Conservation (phyloP, 2,797 vertebrate genomes). For the Microctenopoma steveboyesi region DNA sequence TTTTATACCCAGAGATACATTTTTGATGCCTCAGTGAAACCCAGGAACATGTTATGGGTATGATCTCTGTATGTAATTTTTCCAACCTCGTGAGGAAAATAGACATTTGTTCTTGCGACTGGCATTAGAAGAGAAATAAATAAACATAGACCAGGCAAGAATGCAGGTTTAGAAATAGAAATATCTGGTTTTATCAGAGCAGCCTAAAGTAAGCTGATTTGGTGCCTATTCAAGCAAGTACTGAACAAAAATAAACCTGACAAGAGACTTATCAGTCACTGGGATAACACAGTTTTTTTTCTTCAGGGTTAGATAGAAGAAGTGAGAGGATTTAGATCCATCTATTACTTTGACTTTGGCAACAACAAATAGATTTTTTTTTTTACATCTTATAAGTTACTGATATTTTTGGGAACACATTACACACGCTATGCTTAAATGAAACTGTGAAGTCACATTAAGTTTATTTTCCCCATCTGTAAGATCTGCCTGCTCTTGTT, state of each 20-base stretch:
- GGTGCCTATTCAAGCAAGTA: too few relatives aligned
- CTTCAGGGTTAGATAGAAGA: constrained; percentile 1
- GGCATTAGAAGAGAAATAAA: not conserved
- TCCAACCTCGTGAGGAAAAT: not conserved
- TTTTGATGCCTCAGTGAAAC: constrained; percentile 22
- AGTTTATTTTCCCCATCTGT: not conserved
- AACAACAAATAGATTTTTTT: not conserved
- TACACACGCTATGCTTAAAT: not conserved
- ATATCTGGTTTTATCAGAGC: not conserved
- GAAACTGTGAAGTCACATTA: not conserved
- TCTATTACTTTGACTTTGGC: not conserved
- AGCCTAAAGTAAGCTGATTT: not conserved
- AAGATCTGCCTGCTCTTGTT: constrained; percentile 13
- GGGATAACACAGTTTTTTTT: constrained; percentile 3
- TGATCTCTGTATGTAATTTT: not conserved
- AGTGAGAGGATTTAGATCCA: not conserved
- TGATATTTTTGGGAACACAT: not conserved
- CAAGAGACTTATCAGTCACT: too few relatives aligned
- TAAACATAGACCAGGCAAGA: not conserved
- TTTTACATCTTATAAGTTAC: not conserved
- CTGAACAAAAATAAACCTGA: too few relatives aligned
- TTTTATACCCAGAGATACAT: not conserved
- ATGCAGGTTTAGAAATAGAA: not conserved
- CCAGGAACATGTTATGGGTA: not conserved
- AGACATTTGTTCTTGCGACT: not conserved